A percentile compares a stretch with the other conserved stretches of the same genome.
Evolutionary conservation across 2,888 invertebrate genomes (phyloP).

Genomic region (Meandrusa payeni): DNA sequence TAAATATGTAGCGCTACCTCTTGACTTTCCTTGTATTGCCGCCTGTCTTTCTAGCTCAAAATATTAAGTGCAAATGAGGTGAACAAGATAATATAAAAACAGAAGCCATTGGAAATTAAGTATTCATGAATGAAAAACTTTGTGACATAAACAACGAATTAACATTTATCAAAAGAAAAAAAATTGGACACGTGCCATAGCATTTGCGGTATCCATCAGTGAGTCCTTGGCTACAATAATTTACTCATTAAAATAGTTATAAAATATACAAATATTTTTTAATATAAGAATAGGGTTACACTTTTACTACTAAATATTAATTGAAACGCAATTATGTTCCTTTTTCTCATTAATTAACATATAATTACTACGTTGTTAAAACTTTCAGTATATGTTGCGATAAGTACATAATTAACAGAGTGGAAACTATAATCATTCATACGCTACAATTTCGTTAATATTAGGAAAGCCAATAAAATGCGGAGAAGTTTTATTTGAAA

Average conservation of each 20-base stretch:
- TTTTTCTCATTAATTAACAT: slow-evolving; percentile 8
- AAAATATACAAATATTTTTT: too few relatives aligned
- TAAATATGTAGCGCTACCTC: slow-evolving; percentile 61
- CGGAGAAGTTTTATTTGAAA: background rate
- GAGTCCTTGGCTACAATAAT: too few relatives aligned
- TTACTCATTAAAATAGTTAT: too few relatives aligned
- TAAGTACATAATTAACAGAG: slow-evolving; percentile 19
- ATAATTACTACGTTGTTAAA: slow-evolving; percentile 6
- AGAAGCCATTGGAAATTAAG: too few relatives aligned
- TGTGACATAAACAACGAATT: too few relatives aligned
- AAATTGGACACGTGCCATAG: too few relatives aligned
- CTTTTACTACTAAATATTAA: too few relatives aligned
- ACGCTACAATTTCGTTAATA: slow-evolving; percentile 3
- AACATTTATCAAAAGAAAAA: too few relatives aligned
- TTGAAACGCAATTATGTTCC: background rate
- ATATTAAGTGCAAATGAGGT: background rate
- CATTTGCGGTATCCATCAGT: too few relatives aligned
- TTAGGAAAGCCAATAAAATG: slow-evolving; percentile 12
- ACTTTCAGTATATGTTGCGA: slow-evolving; percentile 16
- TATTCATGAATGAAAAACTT: too few relatives aligned
- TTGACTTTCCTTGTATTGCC: slow-evolving; percentile 65
- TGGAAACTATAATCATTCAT: slow-evolving; percentile 21
- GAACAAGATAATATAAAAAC: background rate
- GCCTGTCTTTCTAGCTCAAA: slow-evolving; percentile 38
- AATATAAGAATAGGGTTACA: too few relatives aligned